Conservation (phyloP, 2,888 invertebrate genomes). For the Ferdinandea cuprea region DNA sequence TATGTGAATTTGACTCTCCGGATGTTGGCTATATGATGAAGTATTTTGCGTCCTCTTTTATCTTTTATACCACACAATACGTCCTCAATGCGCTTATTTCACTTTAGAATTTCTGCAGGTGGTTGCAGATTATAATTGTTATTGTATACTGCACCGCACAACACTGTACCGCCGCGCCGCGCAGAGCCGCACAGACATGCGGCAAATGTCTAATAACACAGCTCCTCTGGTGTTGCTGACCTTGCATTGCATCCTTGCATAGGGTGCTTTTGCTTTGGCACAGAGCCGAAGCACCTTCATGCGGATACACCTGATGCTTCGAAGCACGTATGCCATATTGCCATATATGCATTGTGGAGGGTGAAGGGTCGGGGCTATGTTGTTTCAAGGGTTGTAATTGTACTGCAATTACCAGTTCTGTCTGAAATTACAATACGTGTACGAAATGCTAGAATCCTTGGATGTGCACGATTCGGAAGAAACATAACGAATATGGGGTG, state of each 20-base stretch:
- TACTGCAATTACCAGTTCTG: slow-evolving; percentile 73
- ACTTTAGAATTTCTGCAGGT: slow-evolving; percentile 62
- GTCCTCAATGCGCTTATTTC: slow-evolving; percentile 54
- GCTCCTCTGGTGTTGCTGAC: slow-evolving; percentile 57
- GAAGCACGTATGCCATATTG: slow-evolving; percentile 44
- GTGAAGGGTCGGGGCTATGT: slow-evolving; percentile 8
- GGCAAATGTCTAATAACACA: slow-evolving; percentile 62
- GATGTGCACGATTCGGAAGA: slow-evolving; percentile 27
- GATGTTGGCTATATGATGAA: slow-evolving; percentile 25
- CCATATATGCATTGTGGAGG: slow-evolving; percentile 13
- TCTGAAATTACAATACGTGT: slow-evolving; percentile 72
- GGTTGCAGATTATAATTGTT: slow-evolving; percentile 72
- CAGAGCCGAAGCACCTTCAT: slow-evolving; percentile 28
- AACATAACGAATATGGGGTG: slow-evolving; percentile 22
- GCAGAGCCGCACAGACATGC: slow-evolving; percentile 38
- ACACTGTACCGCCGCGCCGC: background rate
- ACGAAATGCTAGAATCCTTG: slow-evolving; percentile 59
- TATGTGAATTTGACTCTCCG: background rate
- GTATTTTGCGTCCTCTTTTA: slow-evolving; percentile 12
- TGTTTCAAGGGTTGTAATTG: slow-evolving; percentile 62
- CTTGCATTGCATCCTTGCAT: slow-evolving; percentile 44
- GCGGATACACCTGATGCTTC: slow-evolving; percentile 70
- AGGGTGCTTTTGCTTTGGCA: background rate
- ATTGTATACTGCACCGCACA: slow-evolving; percentile 45
- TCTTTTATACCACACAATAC: background rate